Percentiles rank a stretch among this genome's conserved stretches.
Evolutionary conservation across 1,140 invertebrate species (phyloP).

Genomic region (Panagrolaimus sp.): DNA sequence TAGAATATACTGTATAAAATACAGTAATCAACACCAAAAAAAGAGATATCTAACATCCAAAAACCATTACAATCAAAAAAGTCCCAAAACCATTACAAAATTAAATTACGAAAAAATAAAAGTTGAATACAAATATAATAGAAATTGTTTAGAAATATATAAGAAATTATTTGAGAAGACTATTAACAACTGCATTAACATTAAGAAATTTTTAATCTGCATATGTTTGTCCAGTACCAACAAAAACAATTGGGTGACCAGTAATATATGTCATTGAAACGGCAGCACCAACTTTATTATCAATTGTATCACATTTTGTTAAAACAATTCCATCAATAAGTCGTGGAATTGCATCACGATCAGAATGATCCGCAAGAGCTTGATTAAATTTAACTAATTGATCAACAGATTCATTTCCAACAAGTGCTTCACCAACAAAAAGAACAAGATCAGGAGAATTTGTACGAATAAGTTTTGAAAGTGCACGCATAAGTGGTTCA

Average conservation of each 20-base stretch:
- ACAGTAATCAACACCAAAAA: no score
- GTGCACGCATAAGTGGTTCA: conserved; percentile 90
- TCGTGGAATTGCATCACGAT: conserved; percentile 70
- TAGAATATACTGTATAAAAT: no score
- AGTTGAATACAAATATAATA: not conserved
- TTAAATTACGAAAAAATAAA: no score
- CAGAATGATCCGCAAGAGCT: conserved; percentile 68
- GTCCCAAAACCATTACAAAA: no score
- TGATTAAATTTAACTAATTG: conserved; percentile 96
- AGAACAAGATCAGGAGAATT: conserved; percentile 95
- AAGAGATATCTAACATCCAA: no score
- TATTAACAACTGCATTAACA: conserved; percentile 88
- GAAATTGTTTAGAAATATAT: not conserved
- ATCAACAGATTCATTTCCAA: conserved; percentile 99
- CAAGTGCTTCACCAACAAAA: conserved; percentile 96
- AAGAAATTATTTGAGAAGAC: conserved; percentile 77
- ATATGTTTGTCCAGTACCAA: conserved; percentile 98
- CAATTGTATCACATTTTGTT: conserved; percentile 98
- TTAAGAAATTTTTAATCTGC: conserved; percentile 93
- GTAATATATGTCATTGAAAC: conserved; percentile 99
- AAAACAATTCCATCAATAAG: conserved; percentile 91
- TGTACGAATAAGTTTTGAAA: conserved; percentile 77
- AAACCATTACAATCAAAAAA: no score
- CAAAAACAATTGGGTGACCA: conserved; percentile 97
- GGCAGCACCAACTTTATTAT: conserved; percentile 97